Evolutionary conservation across 35 echinoderm and acorn worm species (phyloP).

Genomic region (Heliocidaris tuberculata): DNA sequence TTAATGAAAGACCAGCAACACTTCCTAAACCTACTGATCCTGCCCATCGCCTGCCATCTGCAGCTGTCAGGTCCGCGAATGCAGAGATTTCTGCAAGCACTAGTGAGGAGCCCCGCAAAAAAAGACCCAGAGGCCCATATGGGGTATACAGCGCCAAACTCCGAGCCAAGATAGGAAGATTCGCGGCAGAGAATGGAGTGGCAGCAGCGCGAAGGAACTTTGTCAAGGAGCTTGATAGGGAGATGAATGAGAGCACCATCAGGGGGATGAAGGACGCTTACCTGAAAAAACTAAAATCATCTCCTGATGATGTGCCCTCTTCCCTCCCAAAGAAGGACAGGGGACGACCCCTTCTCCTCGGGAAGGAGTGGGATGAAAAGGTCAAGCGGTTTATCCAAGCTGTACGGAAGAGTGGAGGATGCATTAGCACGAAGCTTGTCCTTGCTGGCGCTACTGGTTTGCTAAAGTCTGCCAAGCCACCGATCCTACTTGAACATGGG

Average conservation of each 20-base stretch:
- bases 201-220: constrained; percentile 47
- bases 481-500: constrained; percentile 22
- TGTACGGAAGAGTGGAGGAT: constrained; percentile 27
- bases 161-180: constrained; percentile 54
- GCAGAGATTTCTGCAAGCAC: no score
- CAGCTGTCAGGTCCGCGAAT: no score
- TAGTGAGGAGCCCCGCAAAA: neutral
- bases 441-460: constrained; percentile 6
- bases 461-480: neutral
- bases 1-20: neutral
- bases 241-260: constrained; percentile 50
- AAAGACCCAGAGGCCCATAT: constrained; percentile 12
- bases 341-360: constrained; percentile 42
- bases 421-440: neutral
- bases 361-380: constrained; percentile 32
- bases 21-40: no score
- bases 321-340: constrained; percentile 22
- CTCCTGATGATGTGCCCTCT: neutral
- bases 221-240: constrained; percentile 13
- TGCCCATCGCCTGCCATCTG: no score
- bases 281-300: neutral
- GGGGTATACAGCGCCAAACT: neutral
- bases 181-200: constrained; percentile 38
- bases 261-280: constrained; percentile 45
- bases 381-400: constrained; percentile 28